These are phyloP conservation scores for Uromys caudimaculatus DNA, from an alignment of 2,797 vertebrate species.

Conservation along the genomic window DNA sequence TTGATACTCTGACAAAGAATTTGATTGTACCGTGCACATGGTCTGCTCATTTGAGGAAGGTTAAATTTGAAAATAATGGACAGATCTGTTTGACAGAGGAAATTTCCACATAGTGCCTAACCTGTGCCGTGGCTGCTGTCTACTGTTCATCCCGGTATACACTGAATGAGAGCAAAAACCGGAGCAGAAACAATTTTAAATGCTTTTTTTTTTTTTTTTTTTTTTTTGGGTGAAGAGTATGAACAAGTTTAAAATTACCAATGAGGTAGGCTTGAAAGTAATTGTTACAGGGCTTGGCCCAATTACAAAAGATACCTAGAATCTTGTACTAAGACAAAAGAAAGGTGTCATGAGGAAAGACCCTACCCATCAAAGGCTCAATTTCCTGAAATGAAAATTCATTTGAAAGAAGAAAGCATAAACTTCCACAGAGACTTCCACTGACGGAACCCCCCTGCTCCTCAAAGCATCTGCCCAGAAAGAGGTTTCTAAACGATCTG, in stretches of 20 bases:
- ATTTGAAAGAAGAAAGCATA: background rate
- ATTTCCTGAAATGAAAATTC: background rate
- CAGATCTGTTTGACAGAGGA: background rate
- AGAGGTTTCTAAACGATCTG: background rate
- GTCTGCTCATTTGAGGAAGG: background rate
- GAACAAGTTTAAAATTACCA: background rate
- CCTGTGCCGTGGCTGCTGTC: background rate
- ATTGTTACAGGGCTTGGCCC: background rate
- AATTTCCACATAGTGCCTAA: background rate
- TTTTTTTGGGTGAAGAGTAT: background rate
- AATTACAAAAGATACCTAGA: background rate
- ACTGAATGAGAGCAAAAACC: background rate
- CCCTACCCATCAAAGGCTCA: background rate
- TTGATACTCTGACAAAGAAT: background rate
- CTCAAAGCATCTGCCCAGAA: background rate
- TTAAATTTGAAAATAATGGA: background rate
- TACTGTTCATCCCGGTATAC: background rate
- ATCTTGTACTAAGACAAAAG: background rate
- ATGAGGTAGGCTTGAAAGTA: background rate
- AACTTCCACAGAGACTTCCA: background rate
- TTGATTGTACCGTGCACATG: background rate
- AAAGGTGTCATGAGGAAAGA: background rate
- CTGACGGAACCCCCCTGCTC: background rate
- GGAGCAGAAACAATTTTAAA: background rate
- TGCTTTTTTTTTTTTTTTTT: no score